A percentile compares a stretch with the other conserved stretches of the same genome.
These are phyloP conservation scores for Melipona bicolor DNA, from an alignment of 2,888 invertebrate species.

Conservation along the genomic window DNA sequence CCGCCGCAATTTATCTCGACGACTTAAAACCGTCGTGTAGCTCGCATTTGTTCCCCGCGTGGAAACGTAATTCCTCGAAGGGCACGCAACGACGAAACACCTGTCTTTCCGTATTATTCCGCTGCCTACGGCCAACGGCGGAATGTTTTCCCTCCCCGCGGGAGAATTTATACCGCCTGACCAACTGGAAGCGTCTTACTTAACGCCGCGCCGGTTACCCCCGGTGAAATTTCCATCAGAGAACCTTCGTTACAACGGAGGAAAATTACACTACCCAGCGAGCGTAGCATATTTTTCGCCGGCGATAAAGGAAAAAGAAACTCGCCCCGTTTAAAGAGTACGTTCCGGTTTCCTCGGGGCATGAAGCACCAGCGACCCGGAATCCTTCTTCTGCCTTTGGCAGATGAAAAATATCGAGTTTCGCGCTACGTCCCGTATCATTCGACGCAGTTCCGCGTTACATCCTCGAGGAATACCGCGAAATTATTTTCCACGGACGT, in stretches of 20 bases:
- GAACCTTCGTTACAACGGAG: not conserved
- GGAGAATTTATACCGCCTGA: slow-evolving; percentile 34
- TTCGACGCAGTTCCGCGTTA: not conserved
- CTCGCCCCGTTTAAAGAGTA: not conserved
- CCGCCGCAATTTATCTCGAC: slow-evolving; percentile 35
- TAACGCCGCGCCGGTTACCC: not conserved
- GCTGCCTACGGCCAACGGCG: too few species aligned
- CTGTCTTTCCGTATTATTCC: slow-evolving; percentile 14
- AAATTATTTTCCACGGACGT: not conserved
- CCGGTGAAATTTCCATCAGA: not conserved
- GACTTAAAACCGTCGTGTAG: slow-evolving; percentile 45
- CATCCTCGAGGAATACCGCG: not conserved
- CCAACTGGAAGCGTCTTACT: slow-evolving; percentile 14
- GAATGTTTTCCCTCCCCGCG: too few species aligned
- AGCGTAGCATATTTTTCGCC: slow-evolving; percentile 8
- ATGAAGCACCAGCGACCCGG: not conserved
- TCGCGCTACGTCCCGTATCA: not conserved
- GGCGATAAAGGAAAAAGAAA: not conserved
- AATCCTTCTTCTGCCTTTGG: slow-evolving; percentile 1
- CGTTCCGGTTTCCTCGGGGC: slow-evolving; percentile 2
- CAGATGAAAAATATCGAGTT: slow-evolving; percentile 12
- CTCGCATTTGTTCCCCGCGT: slow-evolving; percentile 25
- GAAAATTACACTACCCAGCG: not conserved
- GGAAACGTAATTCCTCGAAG: slow-evolving; percentile 39
- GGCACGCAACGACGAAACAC: slow-evolving; percentile 1